phyloP scores from a whole-genome alignment of 2,797 vertebrate genomes.

The Ficedula albicollis region DNA sequence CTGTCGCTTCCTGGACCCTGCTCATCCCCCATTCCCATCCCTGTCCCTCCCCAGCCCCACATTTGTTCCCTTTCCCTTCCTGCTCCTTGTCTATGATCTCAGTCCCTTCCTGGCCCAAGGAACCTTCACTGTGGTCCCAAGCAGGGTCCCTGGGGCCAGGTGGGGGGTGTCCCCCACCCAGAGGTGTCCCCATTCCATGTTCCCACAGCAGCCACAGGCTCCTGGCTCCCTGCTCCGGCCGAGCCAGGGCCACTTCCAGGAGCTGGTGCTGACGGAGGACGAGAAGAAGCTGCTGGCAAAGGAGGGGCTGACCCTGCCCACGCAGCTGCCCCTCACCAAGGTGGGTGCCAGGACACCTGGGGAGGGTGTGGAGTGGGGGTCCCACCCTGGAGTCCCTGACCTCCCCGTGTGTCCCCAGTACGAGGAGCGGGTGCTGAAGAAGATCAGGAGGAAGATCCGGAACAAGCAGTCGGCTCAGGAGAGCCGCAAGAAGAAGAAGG shows the following conservation, averaged over 20 bases:
- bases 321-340: slow-evolving; percentile 91
- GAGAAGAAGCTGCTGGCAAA: slow-evolving; percentile 93
- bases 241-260: slow-evolving; percentile 77
- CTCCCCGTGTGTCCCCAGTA: slow-evolving; percentile 63
- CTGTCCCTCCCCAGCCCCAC: too few relatives aligned
- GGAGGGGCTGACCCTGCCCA: slow-evolving; percentile 87
- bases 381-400: background rate
- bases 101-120: background rate
- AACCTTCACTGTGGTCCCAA: background rate
- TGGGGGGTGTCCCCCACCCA: rapidly evolving
- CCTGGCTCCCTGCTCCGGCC: slow-evolving; percentile 49
- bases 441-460: slow-evolving; percentile 94
- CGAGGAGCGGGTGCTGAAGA: slow-evolving; percentile 93
- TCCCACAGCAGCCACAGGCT: background rate
- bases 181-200: background rate
- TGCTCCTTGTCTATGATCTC: background rate
- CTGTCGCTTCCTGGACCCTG: background rate
- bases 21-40: background rate
- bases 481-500: slow-evolving; percentile 95
- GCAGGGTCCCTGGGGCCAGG: background rate
- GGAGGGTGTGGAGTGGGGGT: rapidly evolving
- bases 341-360: slow-evolving; percentile 55
- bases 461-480: slow-evolving; percentile 97
- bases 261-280: slow-evolving; percentile 90
- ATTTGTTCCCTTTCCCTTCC: background rate